Evolutionary conservation across 2,113 vertebrate genomes (phyloP), one percentile per base, ranked within the genome.

Genomic region (Pyrgilauda ruficollis): DNA sequence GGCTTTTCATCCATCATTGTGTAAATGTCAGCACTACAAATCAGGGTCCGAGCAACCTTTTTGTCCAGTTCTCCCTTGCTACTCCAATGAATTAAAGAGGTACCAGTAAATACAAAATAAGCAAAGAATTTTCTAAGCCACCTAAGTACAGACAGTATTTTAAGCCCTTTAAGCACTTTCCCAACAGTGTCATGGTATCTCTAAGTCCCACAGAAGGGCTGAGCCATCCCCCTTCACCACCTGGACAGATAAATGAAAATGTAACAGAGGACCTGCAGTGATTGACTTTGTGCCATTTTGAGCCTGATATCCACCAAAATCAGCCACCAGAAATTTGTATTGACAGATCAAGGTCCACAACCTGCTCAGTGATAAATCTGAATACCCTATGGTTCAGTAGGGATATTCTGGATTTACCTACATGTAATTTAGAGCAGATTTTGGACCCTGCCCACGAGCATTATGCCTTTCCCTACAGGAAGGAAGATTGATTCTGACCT

Each of bases 401-500:
- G 84, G 89, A 91, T 96, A 83, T 41, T 84, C 84, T 96, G 90
- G 91, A 82, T 96, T 97, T 96, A 88, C 91, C 76, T 79, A 61
- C 39, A 30, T 76, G 88, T 90, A 96, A 97, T 94, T 96, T 87
- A 92, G 93, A 96, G 75, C 90, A 94, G 95, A 93, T 94, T 95
- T 95, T 96, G 84, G 87, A 58, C 79, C 90, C 96, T 75, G 87
- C 90, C 94, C 58, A 68, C 70, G 97, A 95, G 97, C 96, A 96
- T 98, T 97, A 98, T 95, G 97, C 94, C 75, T 94, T 96, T 97
- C 93, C 68, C 92, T 96, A 70, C 87, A 93, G 96, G 96, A 96
- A 95, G 94, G 68, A 97, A 98, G 97, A 97, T 97, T 98, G 97
- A 92, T 96, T 96, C 96, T 97, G 97, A 97, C 98, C 97, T 96